Evolutionary conservation across 1,140 invertebrate genomes (phyloP), one percentile per base, ranked within the genome.

Genomic region (Ganaspis sp.): DNA sequence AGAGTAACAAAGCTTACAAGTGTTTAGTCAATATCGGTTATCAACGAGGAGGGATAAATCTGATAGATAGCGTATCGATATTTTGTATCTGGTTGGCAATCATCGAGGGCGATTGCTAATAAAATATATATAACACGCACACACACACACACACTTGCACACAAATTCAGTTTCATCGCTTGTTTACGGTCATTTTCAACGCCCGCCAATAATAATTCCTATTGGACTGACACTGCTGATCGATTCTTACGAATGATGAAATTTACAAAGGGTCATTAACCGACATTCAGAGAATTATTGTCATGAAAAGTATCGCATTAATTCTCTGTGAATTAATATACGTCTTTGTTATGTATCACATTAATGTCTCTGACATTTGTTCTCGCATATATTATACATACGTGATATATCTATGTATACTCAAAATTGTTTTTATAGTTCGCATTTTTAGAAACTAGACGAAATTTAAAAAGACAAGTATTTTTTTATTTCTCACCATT

Each of bases 91-190:
- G 1, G 21, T 2, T 64, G 54, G 54, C 21, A 11, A 64, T 23
- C 54, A n/a, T 64, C 54, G 54, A 64, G 54, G 54, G 54, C 23
- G 21, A 64, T 49, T 49, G 45, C 45, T 49, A 49, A 49, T 49
- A 49, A 49, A 49, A 49, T 49, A 49, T 49, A 49, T 5, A 49
- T 6, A 49, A 34, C 9, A 38, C 38, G 12, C 4, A 40, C 38
- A 40, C 12, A 40, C 12, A 9, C 5, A 53, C 21, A 64, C 23
- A 64, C 21, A 64, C 23, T 23, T 54, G n/a, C 9, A 26, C 54
- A 64, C 8, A 23, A 12, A 11, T 29, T 26, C 21, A 64, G 23
- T 12, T 15, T 64, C 54, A 64, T 12, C 15, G 9, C 1, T 64
- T 64, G 54, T 64, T 64, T 64, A 64, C 54, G 21, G 54, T 26